Evolutionary conservation across 2,888 invertebrate genomes (phyloP), one percentile per base, ranked within the genome.

Genomic region (Anticlea derivata): DNA sequence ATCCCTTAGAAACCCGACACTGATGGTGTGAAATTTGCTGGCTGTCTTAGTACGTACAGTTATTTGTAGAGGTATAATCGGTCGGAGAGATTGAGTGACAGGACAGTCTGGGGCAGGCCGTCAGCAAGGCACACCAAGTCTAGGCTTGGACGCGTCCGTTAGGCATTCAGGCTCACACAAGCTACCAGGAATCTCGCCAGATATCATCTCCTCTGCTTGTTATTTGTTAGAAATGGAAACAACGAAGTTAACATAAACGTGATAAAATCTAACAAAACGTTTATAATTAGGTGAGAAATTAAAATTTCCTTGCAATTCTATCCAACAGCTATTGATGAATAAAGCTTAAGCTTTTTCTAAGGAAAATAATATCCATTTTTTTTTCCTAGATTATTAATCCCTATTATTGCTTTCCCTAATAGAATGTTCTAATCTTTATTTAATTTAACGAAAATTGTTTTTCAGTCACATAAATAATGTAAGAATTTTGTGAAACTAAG

Each of bases 91-190:
- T 78, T 84, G 86, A 84, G 74, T 77, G 85, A 85, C 86, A 81
- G 73, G 63, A 75, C 74, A 75, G 80, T 65, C 73, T 68, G 59
- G 57, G 66, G 63, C 67, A 51, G 65, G 61, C 74, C 76, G 77
- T 78, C 81, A 76, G 73, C 61, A 50, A 52, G 67, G 56, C 64
- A 64, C 63, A 66, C 72, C 69, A 70, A 67, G 67, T 69, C 74
- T 66, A 66, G 68, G 64, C 66, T 56, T 55, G 61, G 79, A 81
- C 76, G 75, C 72, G 75, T 73, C 86, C 85, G 86, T 86, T 84
- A 86, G 81, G 78, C 83, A 86, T 86, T 86, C 83, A 83, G 70
- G 49, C 75, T 70, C 71, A 70, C 73, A 73, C 73, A 80, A 77
- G 75, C 72, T 79, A 77, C 78, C 76, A 68, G 80, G 79, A 80